Conservation (phyloP, 1,140 invertebrate species). For the Sesamia nonagrioides region DNA sequence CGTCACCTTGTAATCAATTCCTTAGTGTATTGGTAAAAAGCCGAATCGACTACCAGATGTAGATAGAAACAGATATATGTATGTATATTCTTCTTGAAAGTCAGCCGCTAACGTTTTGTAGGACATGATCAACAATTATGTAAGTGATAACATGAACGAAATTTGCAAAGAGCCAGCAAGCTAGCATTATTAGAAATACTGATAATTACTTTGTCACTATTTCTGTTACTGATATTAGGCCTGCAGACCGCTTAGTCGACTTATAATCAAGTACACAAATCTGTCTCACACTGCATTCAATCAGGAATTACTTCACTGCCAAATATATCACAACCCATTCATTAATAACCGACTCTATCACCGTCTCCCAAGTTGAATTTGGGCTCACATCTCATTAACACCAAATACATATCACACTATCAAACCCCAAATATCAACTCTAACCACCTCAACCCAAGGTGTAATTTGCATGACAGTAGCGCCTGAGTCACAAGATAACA, state of each 20-base stretch:
- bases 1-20: too few relatives aligned
- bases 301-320: too few relatives aligned
- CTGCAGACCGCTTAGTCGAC: neutral
- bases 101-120: too few relatives aligned
- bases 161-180: neutral
- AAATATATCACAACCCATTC: neutral
- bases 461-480: neutral
- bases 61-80: too few relatives aligned
- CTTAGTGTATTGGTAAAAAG: too few relatives aligned
- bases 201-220: neutral
- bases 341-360: neutral
- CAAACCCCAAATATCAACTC: too few relatives aligned
- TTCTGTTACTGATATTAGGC: neutral
- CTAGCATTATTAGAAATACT: too few relatives aligned
- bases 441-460: neutral
- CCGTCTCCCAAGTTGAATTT: neutral
- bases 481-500: slow-evolving; percentile 24
- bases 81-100: too few relatives aligned
- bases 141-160: neutral
- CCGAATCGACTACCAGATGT: too few relatives aligned
- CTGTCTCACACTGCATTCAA: neutral
- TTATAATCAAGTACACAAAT: neutral
- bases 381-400: too few relatives aligned
- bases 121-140: neutral
- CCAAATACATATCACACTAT: too few relatives aligned